phyloP scores from a whole-genome alignment of 1,140 invertebrate species.

The Cherax destructor region DNA sequence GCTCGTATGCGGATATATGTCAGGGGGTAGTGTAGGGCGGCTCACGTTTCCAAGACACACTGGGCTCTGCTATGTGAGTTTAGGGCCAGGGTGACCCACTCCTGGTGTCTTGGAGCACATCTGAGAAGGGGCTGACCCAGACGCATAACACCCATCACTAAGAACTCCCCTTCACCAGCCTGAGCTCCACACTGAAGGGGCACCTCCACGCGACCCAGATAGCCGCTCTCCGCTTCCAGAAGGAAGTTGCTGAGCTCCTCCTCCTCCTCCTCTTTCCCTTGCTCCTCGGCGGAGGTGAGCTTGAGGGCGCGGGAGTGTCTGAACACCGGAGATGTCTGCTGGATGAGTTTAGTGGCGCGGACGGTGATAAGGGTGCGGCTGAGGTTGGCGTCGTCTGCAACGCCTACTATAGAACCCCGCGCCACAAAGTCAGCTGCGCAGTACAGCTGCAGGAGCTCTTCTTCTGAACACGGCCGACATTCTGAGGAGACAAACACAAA shows the following conservation, averaged over 20 bases:
- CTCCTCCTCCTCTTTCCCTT: neutral
- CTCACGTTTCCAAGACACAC: slow-evolving; percentile 49
- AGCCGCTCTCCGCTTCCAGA: slow-evolving; percentile 67
- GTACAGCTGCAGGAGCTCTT: slow-evolving; percentile 85
- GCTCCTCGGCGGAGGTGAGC: neutral
- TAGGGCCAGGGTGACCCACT: slow-evolving; percentile 25
- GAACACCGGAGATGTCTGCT: slow-evolving; percentile 74
- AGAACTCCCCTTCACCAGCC: slow-evolving; percentile 84
- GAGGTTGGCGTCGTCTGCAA: slow-evolving; percentile 44
- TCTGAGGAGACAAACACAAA: slow-evolving; percentile 76
- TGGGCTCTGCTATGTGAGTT: slow-evolving; percentile 27
- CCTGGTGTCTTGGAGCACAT: slow-evolving; percentile 80
- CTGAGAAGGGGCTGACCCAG: slow-evolving; percentile 83
- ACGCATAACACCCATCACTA: slow-evolving; percentile 85
- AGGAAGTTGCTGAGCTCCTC: neutral
- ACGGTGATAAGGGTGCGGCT: slow-evolving; percentile 74
- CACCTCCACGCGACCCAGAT: slow-evolving; percentile 75
- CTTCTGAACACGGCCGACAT: slow-evolving; percentile 85
- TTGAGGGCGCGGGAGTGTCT: neutral
- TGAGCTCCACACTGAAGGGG: slow-evolving; percentile 82
- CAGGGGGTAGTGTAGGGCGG: neutral
- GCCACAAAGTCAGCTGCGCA: slow-evolving; percentile 88
- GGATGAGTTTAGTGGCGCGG: slow-evolving; percentile 82
- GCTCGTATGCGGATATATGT: neutral
- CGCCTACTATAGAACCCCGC: slow-evolving; percentile 63